A percentile compares a stretch with the other conserved stretches of the same genome.
phyloP scores from a whole-genome alignment of 2,797 vertebrate species.

The Rhinoraja longicauda region DNA sequence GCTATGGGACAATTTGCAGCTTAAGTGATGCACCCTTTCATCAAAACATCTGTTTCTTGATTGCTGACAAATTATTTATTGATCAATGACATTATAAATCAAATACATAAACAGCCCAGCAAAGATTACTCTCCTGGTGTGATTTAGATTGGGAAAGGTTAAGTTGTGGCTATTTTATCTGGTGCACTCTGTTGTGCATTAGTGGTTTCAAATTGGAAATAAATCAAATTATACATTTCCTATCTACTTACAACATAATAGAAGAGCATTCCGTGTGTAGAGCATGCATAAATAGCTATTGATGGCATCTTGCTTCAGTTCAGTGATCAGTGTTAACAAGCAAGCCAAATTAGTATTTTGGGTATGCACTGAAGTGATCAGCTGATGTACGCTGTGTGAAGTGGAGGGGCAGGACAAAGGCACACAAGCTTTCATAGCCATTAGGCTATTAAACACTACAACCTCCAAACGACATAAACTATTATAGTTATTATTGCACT shows the following conservation, averaged over 20 bases:
- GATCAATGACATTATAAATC: neutral
- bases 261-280: neutral
- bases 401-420: neutral
- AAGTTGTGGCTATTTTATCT: neutral
- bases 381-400: neutral
- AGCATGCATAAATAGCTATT: neutral
- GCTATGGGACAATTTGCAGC: neutral
- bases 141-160: neutral
- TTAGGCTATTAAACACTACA: too few relatives aligned
- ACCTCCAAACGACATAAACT: too few relatives aligned
- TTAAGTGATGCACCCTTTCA: neutral
- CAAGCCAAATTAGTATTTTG: neutral
- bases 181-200: neutral
- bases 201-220: neutral
- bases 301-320: neutral
- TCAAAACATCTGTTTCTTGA: neutral
- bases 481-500: too few relatives aligned
- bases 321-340: neutral
- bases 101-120: neutral
- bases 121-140: neutral
- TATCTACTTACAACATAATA: neutral
- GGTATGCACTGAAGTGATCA: neutral
- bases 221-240: neutral
- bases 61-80: neutral
- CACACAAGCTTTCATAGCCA: too few relatives aligned